Evolutionary conservation across 1,140 invertebrate species (phyloP).

Genomic region (Schlechtendalia chinensis): DNA sequence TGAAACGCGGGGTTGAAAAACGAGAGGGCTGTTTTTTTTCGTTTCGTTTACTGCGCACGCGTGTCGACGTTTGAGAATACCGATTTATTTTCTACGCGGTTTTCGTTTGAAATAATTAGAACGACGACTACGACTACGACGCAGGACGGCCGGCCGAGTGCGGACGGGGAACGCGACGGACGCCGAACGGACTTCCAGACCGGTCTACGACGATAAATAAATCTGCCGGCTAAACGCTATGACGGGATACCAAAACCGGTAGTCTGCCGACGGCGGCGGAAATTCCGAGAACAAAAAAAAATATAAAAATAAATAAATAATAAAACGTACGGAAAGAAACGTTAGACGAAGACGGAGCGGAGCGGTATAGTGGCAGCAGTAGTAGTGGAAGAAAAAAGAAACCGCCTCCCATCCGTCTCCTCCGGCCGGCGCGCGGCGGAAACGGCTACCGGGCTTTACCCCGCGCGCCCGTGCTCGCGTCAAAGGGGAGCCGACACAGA

Average conservation of each 20-base stretch:
- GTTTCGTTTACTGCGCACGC: too few species aligned
- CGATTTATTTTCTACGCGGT: too few species aligned
- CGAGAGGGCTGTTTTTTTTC: too few species aligned
- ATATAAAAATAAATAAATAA: constrained; percentile 4
- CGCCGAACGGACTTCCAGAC: background rate
- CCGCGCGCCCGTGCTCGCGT: background rate
- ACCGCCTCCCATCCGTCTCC: constrained; percentile 27
- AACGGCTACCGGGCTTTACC: constrained; percentile 47
- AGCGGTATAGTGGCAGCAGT: too few species aligned
- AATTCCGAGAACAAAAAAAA: constrained; percentile 48
- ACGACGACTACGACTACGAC: too few species aligned
- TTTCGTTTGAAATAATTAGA: too few species aligned
- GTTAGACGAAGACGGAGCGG: too few species aligned
- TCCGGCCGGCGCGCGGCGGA: background rate
- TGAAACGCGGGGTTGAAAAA: too few species aligned
- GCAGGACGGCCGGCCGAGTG: too few species aligned
- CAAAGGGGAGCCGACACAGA: constrained; percentile 45
- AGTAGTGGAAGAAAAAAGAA: too few species aligned
- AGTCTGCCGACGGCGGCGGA: constrained; percentile 36
- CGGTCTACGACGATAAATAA: constrained; percentile 46
- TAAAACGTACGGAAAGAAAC: background rate
- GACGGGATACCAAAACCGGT: constrained; percentile 49
- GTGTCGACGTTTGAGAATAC: too few species aligned
- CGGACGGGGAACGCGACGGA: too few species aligned
- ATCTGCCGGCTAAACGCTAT: constrained; percentile 45